These are phyloP conservation scores for Crenuchus spilurus DNA, from an alignment of 2,797 vertebrate genomes.

Conservation along the genomic window DNA sequence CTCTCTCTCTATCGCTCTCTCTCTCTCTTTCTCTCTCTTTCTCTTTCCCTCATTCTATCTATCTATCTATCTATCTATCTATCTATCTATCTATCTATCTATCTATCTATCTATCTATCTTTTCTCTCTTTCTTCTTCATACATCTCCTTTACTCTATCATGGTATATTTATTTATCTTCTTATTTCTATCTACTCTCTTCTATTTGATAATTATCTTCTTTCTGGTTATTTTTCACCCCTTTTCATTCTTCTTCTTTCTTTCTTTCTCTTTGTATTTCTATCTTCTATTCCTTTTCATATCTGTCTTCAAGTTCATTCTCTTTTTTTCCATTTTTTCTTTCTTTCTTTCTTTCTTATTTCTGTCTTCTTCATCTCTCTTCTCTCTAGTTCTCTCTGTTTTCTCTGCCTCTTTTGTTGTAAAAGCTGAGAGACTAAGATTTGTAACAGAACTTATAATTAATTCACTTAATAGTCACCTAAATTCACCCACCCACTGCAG, in stretches of 20 bases:
- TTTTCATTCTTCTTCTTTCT: neutral
- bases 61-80: constrained; percentile 32
- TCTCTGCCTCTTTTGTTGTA: neutral
- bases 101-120: constrained; percentile 41
- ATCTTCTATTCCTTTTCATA: neutral
- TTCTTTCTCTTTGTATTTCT: neutral
- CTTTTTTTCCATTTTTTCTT: neutral
- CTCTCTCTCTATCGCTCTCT: constrained; percentile 25
- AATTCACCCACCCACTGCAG: too few relatives aligned
- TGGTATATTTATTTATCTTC: too few relatives aligned
- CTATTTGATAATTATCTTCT: too few relatives aligned
- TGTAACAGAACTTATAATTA: too few relatives aligned
- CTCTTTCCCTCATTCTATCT: constrained; percentile 49
- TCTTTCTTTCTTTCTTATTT: neutral
- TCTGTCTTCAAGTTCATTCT: neutral
- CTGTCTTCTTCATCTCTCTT: too few relatives aligned
- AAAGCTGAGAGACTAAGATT: too few relatives aligned
- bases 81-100: constrained; percentile 48
- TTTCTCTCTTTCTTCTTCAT: too few relatives aligned
- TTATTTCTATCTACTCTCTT: neutral
- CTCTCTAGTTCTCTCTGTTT: neutral
- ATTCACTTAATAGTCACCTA: too few relatives aligned
- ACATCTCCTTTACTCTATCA: too few relatives aligned
- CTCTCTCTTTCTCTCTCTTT: constrained; percentile 29
- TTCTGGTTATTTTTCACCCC: too few relatives aligned